Percentiles rank a stretch among this genome's conserved stretches.
phyloP scores from a whole-genome alignment of 2,797 vertebrate genomes.

The Rhinella marina region DNA sequence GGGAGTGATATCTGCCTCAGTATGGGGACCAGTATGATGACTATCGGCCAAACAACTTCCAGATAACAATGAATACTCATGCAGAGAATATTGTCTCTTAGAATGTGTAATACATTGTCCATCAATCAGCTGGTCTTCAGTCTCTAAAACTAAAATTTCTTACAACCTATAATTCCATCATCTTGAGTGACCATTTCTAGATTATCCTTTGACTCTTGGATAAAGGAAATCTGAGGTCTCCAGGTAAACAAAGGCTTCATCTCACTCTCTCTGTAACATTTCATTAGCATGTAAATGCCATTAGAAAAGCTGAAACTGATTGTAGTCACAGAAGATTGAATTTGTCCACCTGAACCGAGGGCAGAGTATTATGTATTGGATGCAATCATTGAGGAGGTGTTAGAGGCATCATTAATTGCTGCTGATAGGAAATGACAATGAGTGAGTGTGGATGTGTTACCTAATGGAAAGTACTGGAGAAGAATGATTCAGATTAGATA shows the following conservation, averaged over 20 bases:
- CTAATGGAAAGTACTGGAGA: conserved; percentile 4
- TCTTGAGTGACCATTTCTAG: too few relatives aligned
- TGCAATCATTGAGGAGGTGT: conserved; percentile 31
- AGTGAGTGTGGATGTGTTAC: neutral
- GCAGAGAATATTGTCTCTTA: too few relatives aligned
- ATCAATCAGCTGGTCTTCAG: too few relatives aligned
- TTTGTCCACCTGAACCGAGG: conserved; percentile 12
- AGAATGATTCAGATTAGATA: conserved; percentile 67
- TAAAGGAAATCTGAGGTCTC: too few relatives aligned
- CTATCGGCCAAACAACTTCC: too few relatives aligned
- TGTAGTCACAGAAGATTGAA: conserved; percentile 43
- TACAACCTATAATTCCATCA: too few relatives aligned
- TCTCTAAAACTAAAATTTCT: too few relatives aligned
- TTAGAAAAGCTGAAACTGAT: conserved; percentile 45
- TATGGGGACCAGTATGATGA: too few relatives aligned
- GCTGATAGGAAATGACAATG: conserved; percentile 20
- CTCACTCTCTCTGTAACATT: neutral
- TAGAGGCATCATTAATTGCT: neutral
- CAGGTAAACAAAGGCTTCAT: neutral
- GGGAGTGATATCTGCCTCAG: too few relatives aligned
- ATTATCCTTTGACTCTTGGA: too few relatives aligned
- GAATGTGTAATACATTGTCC: too few relatives aligned
- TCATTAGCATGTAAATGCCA: conserved; percentile 52
- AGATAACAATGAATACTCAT: too few relatives aligned
- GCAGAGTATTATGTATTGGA: conserved; percentile 30